Conservation (phyloP, 2,113 vertebrate species). For the Antechinus flavipes region DNA sequence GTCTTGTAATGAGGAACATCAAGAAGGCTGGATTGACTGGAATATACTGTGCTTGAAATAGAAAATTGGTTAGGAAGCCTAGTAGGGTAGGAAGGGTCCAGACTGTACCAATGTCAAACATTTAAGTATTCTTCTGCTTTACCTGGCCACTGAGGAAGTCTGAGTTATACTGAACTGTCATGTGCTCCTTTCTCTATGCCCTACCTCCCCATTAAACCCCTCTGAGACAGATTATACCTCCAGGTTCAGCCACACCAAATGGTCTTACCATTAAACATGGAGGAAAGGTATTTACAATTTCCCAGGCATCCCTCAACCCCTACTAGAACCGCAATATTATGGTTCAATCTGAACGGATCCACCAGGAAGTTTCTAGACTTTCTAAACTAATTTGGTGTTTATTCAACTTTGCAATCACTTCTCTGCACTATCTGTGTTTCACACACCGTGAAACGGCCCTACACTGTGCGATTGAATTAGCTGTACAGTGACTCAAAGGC, state of each 20-base stretch:
- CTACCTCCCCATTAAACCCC: background rate
- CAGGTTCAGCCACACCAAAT: background rate
- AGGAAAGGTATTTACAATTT: constrained; percentile 43
- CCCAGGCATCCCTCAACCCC: constrained; percentile 27
- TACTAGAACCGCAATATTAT: constrained; percentile 54
- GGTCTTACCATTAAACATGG: background rate
- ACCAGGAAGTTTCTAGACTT: constrained; percentile 85
- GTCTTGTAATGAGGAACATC: background rate
- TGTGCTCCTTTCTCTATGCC: background rate
- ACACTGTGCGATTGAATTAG: constrained; percentile 89
- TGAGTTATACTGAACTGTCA: background rate
- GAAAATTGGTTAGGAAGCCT: background rate
- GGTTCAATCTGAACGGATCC: constrained; percentile 80
- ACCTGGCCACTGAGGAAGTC: background rate
- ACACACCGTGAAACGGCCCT: constrained; percentile 86
- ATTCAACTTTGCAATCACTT: constrained; percentile 87
- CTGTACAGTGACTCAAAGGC: constrained; percentile 89
- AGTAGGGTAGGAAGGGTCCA: background rate
- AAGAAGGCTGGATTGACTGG: background rate
- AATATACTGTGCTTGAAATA: background rate
- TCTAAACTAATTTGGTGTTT: constrained; percentile 86
- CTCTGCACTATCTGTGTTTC: constrained; percentile 87
- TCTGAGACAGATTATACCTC: background rate
- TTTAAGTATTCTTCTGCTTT: background rate
- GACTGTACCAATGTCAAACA: background rate